These are phyloP conservation scores for Tapirus indicus DNA, from an alignment of 2,797 vertebrate species.

Conservation along the genomic window DNA sequence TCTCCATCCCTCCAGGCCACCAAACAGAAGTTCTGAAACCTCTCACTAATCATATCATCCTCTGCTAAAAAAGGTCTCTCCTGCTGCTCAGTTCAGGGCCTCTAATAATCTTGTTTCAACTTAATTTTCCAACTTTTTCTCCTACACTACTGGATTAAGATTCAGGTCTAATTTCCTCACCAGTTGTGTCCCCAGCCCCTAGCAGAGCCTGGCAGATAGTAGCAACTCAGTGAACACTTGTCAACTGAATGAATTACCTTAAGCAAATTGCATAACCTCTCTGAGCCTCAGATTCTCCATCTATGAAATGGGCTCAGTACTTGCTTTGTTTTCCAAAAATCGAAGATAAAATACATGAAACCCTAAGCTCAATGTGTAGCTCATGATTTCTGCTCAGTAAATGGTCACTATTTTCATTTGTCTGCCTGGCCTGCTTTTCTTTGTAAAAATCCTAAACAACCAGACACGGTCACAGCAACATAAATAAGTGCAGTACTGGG, in stretches of 20 bases:
- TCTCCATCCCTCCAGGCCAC: background rate
- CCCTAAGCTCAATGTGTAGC: too few relatives aligned
- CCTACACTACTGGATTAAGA: background rate
- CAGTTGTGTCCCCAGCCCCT: rapidly evolving
- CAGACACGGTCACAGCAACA: too few relatives aligned
- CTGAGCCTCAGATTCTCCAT: background rate
- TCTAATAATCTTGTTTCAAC: background rate
- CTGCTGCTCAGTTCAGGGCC: background rate
- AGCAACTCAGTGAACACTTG: too few relatives aligned
- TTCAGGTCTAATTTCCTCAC: too few relatives aligned
- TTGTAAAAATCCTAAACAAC: background rate
- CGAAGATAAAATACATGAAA: background rate
- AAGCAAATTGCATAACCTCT: background rate
- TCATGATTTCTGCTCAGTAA: background rate
- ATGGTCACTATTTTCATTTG: background rate
- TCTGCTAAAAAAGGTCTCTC: background rate
- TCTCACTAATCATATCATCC: background rate
- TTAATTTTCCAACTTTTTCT: background rate
- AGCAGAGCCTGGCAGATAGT: background rate
- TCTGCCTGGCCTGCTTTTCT: background rate
- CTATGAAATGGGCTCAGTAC: background rate
- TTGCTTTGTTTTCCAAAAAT: background rate
- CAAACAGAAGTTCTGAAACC: background rate
- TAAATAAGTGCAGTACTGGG: rapidly evolving
- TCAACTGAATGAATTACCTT: too few relatives aligned